phyloP scores from a whole-genome alignment of 2,113 vertebrate species.

The Panurus biarmicus region DNA sequence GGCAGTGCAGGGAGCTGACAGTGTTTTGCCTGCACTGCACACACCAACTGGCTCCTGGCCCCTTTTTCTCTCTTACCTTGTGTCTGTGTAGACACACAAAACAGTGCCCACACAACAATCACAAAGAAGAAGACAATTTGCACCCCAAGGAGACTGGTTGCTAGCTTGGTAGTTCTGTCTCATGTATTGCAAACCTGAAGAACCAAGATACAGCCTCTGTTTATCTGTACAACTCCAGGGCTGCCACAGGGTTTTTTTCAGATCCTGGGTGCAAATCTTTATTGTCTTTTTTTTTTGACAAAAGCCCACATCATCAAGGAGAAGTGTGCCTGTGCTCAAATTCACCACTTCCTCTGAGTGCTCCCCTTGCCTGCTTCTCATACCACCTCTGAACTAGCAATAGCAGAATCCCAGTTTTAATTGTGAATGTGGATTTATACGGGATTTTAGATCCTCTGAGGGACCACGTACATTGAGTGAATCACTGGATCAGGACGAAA shows the following conservation, averaged over 20 bases:
- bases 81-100: background rate
- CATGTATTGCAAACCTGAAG: background rate
- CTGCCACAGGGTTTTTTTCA: background rate
- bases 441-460: background rate
- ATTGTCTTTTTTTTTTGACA: background rate
- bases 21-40: background rate
- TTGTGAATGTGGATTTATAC: background rate
- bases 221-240: background rate
- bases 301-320: background rate
- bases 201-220: background rate
- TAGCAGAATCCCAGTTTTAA: background rate
- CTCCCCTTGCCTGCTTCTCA: background rate
- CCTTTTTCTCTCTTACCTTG: background rate
- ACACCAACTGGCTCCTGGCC: background rate
- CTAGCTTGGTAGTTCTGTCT: background rate
- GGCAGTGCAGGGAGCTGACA: background rate
- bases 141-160: background rate
- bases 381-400: rapidly evolving
- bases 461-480: rapidly evolving
- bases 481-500: background rate
- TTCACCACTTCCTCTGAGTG: background rate
- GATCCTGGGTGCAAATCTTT: background rate
- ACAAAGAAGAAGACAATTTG: background rate
- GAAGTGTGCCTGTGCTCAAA: background rate
- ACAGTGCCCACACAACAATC: background rate